Conservation (phyloP, 2,888 invertebrate genomes). For the Actias luna region DNA sequence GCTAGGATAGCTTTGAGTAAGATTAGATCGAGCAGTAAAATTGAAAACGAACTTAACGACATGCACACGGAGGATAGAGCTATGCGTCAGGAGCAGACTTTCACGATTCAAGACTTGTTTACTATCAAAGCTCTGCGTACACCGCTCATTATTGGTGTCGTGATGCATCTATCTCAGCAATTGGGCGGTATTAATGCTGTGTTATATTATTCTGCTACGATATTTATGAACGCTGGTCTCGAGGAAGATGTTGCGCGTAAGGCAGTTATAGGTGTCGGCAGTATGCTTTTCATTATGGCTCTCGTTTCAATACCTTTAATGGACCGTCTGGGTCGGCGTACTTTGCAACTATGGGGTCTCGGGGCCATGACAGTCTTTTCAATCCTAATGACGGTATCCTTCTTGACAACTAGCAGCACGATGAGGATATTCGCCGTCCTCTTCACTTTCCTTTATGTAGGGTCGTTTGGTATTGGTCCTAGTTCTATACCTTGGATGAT, state of each 20-base stretch:
- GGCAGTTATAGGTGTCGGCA: slow-evolving; percentile 87
- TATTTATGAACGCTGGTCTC: slow-evolving; percentile 85
- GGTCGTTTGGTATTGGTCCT: slow-evolving; percentile 75
- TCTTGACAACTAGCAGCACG: slow-evolving; percentile 65
- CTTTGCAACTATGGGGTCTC: slow-evolving; percentile 86
- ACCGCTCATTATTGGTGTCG: slow-evolving; percentile 72
- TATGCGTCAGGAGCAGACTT: slow-evolving; percentile 65
- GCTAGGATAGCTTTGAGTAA: slow-evolving; percentile 58
- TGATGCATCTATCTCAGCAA: slow-evolving; percentile 78
- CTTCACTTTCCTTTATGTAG: slow-evolving; percentile 75
- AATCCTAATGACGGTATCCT: slow-evolving; percentile 84
- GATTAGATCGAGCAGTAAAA: slow-evolving; percentile 61
- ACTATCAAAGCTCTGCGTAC: slow-evolving; percentile 55
- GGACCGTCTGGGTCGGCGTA: slow-evolving; percentile 86
- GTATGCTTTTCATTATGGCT: slow-evolving; percentile 87
- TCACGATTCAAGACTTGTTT: slow-evolving; percentile 64
- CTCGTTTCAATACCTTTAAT: slow-evolving; percentile 89
- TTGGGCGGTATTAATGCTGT: slow-evolving; percentile 81
- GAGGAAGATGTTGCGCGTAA: slow-evolving; percentile 81
- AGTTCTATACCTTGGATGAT: slow-evolving; percentile 81
- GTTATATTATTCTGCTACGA: slow-evolving; percentile 86
- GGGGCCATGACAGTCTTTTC: slow-evolving; percentile 88
- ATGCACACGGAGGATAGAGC: slow-evolving; percentile 75
- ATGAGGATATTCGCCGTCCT: slow-evolving; percentile 76
- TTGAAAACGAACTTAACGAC: slow-evolving; percentile 74